These are phyloP conservation scores for Diaprepes abbreviatus DNA, from an alignment of 2,888 invertebrate genomes.

Conservation along the genomic window DNA sequence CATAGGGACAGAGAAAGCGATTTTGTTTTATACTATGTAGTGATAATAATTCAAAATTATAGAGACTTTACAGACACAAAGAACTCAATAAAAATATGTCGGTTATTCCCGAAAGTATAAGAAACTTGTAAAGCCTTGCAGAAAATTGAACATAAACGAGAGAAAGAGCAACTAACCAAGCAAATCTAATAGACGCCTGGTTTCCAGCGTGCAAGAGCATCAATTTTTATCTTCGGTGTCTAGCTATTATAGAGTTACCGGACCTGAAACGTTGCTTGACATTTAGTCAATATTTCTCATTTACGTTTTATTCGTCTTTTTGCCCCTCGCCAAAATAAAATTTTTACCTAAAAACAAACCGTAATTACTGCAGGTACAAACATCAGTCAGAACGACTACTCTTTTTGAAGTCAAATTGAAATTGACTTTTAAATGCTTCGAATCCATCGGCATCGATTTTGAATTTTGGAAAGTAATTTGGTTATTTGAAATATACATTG, in stretches of 20 bases:
- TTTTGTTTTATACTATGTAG: no score
- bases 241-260: conserved; percentile 2
- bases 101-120: not conserved
- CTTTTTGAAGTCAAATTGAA: no score
- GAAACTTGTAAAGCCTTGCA: not conserved
- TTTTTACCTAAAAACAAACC: no score
- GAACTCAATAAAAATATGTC: not conserved
- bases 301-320: not conserved
- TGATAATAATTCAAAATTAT: not conserved
- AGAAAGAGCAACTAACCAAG: conserved; percentile 9
- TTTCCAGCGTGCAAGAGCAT: conserved; percentile 3
- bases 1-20: no score
- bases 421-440: no score
- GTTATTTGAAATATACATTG: no score
- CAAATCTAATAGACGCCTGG: conserved; percentile 1
- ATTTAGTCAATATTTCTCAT: conserved; percentile 3
- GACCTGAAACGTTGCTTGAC: not conserved
- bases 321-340: not conserved
- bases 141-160: conserved; percentile 10
- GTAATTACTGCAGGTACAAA: no score
- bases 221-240: not conserved
- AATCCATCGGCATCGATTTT: no score
- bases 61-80: not conserved
- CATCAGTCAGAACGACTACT: no score
- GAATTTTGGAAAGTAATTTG: no score